Conservation (phyloP, 1,140 invertebrate genomes). For the Radopholus similis region DNA sequence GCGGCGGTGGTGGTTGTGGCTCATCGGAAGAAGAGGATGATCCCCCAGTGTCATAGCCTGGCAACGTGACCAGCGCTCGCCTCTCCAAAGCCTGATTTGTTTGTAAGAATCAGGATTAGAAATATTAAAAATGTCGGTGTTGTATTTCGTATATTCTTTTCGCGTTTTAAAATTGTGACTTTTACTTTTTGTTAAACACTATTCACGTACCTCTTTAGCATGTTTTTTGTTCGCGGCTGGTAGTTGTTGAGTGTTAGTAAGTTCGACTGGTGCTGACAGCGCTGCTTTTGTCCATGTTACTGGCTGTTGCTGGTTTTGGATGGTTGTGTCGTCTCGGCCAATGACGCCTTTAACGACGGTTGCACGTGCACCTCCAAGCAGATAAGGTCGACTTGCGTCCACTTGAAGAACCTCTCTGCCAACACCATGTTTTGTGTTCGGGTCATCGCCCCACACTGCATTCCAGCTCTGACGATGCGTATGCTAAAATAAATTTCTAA, state of each 20-base stretch:
- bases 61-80: background rate
- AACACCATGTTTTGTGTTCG: background rate
- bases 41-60: slow-evolving; percentile 11
- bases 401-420: slow-evolving; percentile 9
- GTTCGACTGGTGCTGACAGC: background rate
- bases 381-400: background rate
- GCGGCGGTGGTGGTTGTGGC: slow-evolving; percentile 2
- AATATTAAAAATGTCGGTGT: background rate
- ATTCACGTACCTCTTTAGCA: too few species aligned
- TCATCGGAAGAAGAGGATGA: slow-evolving; percentile 5
- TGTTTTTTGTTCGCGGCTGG: too few species aligned
- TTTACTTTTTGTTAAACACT: background rate
- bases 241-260: too few species aligned
- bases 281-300: background rate
- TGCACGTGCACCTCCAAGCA: background rate
- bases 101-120: background rate
- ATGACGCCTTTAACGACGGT: too few species aligned
- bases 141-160: background rate
- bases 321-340: too few species aligned
- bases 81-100: background rate
- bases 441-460: slow-evolving; percentile 19
- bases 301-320: background rate
- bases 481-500: background rate
- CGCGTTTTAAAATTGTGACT: background rate
- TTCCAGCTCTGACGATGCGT: slow-evolving; percentile 23